Evolutionary conservation across 2,888 invertebrate species (phyloP).

Genomic region (Lypha dubia): DNA sequence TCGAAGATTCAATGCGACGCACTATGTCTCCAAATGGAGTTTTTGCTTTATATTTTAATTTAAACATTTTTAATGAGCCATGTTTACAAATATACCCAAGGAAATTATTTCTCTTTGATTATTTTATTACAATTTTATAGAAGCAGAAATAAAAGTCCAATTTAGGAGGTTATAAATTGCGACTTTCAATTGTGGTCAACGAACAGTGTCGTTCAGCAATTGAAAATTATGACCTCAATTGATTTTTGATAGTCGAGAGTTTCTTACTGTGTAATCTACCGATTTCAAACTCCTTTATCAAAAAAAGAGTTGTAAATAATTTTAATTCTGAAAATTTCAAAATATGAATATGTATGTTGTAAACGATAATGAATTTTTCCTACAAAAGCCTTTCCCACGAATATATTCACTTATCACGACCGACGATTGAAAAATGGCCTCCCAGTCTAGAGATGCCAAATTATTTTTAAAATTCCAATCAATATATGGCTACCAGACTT

Average conservation of each 20-base stretch:
- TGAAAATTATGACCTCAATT: conserved; percentile 32
- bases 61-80: conserved; percentile 84
- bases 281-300: background rate
- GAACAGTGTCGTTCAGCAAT: conserved; percentile 22
- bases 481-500: conserved; percentile 14
- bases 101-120: conserved; percentile 47
- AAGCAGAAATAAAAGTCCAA: conserved; percentile 1
- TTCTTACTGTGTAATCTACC: background rate
- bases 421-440: conserved; percentile 50
- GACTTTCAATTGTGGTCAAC: conserved; percentile 33
- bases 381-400: conserved; percentile 11
- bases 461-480: background rate
- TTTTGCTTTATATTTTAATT: conserved; percentile 79
- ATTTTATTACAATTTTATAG: conserved; percentile 19
- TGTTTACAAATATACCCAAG: conserved; percentile 79
- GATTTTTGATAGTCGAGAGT: background rate
- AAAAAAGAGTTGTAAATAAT: background rate
- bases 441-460: conserved; percentile 26
- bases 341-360: conserved; percentile 4
- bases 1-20: conserved; percentile 75
- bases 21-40: conserved; percentile 83
- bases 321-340: conserved; percentile 2
- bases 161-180: conserved; percentile 54
- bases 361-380: conserved; percentile 30
- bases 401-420: conserved; percentile 39